Conservation (phyloP, 2,888 invertebrate genomes). For the Ramazzottius varieornatus region DNA sequence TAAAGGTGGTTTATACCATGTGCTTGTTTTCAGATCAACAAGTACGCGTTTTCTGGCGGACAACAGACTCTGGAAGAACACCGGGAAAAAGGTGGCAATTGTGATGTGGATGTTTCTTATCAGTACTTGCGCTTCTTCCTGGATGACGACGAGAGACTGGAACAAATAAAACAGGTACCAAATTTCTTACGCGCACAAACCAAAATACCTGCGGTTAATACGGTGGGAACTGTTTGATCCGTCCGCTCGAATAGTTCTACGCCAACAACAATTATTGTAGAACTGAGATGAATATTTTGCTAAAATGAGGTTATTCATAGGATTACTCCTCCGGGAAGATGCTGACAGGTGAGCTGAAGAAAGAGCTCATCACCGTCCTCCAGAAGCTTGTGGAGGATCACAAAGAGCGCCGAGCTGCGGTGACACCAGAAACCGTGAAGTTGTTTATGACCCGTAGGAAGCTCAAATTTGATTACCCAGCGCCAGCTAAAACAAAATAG, state of each 20-base stretch:
- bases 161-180: constrained; percentile 37
- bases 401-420: constrained; percentile 44
- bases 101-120: constrained; percentile 76
- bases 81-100: constrained; percentile 57
- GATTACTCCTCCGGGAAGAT: constrained; percentile 60
- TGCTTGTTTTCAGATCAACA: constrained; percentile 36
- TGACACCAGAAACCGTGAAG: constrained; percentile 59
- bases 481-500: no score
- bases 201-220: not conserved
- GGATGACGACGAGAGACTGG: constrained; percentile 63
- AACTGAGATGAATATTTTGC: not conserved
- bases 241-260: not conserved
- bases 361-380: constrained; percentile 50
- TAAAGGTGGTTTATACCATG: constrained; percentile 4
- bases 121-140: constrained; percentile 81
- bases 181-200: no score
- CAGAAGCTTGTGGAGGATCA: constrained; percentile 52
- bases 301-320: constrained; percentile 20
- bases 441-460: constrained; percentile 60
- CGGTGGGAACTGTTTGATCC: no score
- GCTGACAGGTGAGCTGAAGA: constrained; percentile 80
- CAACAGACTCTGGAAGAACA: constrained; percentile 78
- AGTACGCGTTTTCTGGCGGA: constrained; percentile 94
- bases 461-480: constrained; percentile 16
- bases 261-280: not conserved